These are phyloP conservation scores for Scolopax mira DNA, from an alignment of 2,113 vertebrate species.

Conservation along the genomic window DNA sequence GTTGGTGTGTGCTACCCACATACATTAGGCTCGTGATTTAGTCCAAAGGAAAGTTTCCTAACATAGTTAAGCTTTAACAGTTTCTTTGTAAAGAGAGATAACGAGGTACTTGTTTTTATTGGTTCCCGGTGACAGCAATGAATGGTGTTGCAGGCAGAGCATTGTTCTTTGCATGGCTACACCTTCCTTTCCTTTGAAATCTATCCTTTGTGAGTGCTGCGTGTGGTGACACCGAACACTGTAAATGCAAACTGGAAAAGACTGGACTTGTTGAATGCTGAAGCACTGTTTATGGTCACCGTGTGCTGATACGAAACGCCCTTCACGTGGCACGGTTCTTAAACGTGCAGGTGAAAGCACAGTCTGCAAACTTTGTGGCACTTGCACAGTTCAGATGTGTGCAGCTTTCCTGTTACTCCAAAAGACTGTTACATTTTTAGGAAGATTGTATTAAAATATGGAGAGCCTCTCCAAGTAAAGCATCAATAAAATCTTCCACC, in stretches of 20 bases:
- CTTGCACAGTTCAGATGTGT: background rate
- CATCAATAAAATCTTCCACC: slow-evolving; percentile 14
- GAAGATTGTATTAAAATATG: background rate
- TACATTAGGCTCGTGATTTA: slow-evolving; percentile 3
- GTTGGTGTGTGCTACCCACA: slow-evolving; percentile 23
- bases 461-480: slow-evolving; percentile 20
- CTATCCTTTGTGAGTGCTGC: background rate
- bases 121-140: background rate
- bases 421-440: background rate
- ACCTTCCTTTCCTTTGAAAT: slow-evolving; percentile 28
- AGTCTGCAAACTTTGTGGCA: background rate
- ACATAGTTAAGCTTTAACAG: slow-evolving; percentile 59
- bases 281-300: slow-evolving; percentile 2
- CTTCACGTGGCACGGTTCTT: background rate
- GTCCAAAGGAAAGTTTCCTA: slow-evolving; percentile 58
- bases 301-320: slow-evolving; percentile 38
- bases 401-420: background rate
- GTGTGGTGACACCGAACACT: background rate
- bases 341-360: background rate
- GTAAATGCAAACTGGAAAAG: slow-evolving; percentile 12
- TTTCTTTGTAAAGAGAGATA: slow-evolving; percentile 45
- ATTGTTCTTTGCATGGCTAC: slow-evolving; percentile 32
- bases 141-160: background rate
- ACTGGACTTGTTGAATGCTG: background rate
- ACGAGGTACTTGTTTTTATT: slow-evolving; percentile 34